Conservation (phyloP, 2,888 invertebrate species). For the Parelbella ahira region DNA sequence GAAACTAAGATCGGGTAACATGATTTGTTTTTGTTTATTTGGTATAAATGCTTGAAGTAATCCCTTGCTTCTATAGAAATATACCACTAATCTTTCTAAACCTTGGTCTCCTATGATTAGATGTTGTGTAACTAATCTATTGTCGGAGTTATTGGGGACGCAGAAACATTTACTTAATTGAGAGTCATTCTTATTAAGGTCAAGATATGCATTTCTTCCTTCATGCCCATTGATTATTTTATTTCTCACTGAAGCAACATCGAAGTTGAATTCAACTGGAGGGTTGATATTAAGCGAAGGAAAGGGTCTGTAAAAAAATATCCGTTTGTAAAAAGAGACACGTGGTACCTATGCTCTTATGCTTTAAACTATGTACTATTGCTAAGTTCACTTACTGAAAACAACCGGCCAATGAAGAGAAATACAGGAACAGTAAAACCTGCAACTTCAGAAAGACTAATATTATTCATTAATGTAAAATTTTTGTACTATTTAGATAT, state of each 20-base stretch:
- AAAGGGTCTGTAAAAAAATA: not conserved
- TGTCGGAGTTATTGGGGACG: conserved; percentile 28
- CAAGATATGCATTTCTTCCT: too few relatives aligned
- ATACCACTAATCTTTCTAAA: conserved; percentile 49
- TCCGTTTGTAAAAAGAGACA: not conserved
- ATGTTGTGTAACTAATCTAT: conserved; percentile 32
- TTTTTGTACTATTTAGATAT: too few relatives aligned
- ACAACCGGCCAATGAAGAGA: too few relatives aligned
- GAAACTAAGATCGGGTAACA: conserved; percentile 48
- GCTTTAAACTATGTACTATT: too few relatives aligned
- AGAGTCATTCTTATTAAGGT: too few relatives aligned
- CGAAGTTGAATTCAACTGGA: not conserved
- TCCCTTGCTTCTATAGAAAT: conserved; percentile 42
- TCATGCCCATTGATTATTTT: too few relatives aligned
- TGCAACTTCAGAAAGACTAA: too few relatives aligned
- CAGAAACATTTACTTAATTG: conserved; percentile 49
- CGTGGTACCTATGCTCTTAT: too few relatives aligned
- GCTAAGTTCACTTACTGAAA: too few relatives aligned
- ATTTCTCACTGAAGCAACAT: too few relatives aligned
- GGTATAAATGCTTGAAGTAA: conserved; percentile 46
- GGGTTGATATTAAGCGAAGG: not conserved
- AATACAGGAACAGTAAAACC: too few relatives aligned
- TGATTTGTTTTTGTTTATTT: conserved; percentile 41
- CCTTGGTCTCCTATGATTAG: conserved; percentile 28
- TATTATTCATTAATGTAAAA: too few relatives aligned